Conservation (phyloP, 2,888 invertebrate genomes). For the Masnerella sp. region DNA sequence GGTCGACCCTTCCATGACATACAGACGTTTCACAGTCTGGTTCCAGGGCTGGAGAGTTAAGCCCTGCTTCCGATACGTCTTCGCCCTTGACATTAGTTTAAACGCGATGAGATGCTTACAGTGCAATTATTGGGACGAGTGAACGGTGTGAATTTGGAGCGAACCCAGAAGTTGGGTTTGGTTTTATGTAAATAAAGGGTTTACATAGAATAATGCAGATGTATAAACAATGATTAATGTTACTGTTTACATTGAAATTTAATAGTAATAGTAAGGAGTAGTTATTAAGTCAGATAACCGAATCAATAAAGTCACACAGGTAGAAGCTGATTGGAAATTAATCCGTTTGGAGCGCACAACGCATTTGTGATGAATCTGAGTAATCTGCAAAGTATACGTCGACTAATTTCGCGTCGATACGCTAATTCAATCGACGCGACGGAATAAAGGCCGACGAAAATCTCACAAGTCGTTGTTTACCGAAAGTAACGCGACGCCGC, state of each 20-base stretch:
- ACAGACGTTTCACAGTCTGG: slow-evolving; percentile 74
- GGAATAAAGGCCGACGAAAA: background rate
- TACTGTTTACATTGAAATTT: slow-evolving; percentile 34
- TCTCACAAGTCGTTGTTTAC: slow-evolving; percentile 12
- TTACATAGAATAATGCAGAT: slow-evolving; percentile 15
- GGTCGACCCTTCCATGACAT: slow-evolving; percentile 75
- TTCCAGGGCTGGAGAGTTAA: slow-evolving; percentile 75
- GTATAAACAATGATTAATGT: slow-evolving; percentile 28
- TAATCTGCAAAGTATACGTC: slow-evolving; percentile 16
- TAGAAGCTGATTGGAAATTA: slow-evolving; percentile 28
- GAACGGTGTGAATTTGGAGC: background rate
- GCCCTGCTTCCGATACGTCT: slow-evolving; percentile 17
- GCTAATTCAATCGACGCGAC: slow-evolving; percentile 9
- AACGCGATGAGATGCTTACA: background rate
- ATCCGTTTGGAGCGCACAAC: slow-evolving; percentile 15
- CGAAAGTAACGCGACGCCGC: slow-evolving; percentile 4
- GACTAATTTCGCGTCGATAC: slow-evolving; percentile 6
- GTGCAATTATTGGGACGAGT: slow-evolving; percentile 1
- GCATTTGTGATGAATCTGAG: slow-evolving; percentile 20
- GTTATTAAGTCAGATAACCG: no score
- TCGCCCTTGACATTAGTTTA: background rate
- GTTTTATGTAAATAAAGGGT: slow-evolving; percentile 16
- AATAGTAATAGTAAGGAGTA: background rate
- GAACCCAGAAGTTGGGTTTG: background rate
- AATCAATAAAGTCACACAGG: slow-evolving; percentile 22